A percentile compares a stretch with the other conserved stretches of the same genome.
Conservation (phyloP, 2,113 vertebrate genomes). For the Psettodes erumei region DNA sequence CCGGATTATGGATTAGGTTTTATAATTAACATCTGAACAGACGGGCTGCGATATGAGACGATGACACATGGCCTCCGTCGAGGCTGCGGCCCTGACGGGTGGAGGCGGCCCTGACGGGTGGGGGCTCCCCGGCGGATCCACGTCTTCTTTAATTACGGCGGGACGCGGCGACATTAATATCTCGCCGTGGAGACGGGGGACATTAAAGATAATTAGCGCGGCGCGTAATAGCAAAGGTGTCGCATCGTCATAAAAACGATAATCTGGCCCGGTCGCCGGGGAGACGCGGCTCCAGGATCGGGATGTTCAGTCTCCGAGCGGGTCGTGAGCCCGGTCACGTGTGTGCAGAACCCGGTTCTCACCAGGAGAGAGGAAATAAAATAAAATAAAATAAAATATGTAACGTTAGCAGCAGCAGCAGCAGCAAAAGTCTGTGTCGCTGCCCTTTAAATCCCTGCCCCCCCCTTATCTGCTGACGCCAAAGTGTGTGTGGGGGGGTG, state of each 20-base stretch:
- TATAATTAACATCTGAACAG: too few species aligned
- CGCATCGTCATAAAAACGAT: conserved; percentile 5
- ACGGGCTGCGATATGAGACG: too few species aligned
- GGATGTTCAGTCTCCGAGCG: not conserved
- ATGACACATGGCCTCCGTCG: too few species aligned
- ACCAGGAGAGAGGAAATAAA: not conserved
- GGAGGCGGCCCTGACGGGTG: too few species aligned
- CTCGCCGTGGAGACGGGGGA: not conserved
- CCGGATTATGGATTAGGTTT: too few species aligned
- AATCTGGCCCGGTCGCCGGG: not conserved
- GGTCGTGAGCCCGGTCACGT: not conserved
- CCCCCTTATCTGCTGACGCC: conserved; percentile 55
- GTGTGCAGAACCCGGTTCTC: not conserved
- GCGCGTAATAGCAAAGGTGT: not conserved
- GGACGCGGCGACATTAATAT: not conserved
- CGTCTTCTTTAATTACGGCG: too few species aligned
- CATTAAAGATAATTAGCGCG: not conserved
- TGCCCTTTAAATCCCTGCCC: conserved; percentile 39
- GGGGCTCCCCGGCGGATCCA: too few species aligned
- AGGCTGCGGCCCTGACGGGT: too few species aligned
- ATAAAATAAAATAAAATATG: too few species aligned
- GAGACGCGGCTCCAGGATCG: not conserved
- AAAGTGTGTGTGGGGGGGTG: conserved; percentile 26
- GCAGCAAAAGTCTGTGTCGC: not conserved
- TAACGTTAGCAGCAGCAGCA: too few species aligned